These are phyloP conservation scores for Antitype chi DNA, from an alignment of 2,888 invertebrate genomes.

Conservation along the genomic window DNA sequence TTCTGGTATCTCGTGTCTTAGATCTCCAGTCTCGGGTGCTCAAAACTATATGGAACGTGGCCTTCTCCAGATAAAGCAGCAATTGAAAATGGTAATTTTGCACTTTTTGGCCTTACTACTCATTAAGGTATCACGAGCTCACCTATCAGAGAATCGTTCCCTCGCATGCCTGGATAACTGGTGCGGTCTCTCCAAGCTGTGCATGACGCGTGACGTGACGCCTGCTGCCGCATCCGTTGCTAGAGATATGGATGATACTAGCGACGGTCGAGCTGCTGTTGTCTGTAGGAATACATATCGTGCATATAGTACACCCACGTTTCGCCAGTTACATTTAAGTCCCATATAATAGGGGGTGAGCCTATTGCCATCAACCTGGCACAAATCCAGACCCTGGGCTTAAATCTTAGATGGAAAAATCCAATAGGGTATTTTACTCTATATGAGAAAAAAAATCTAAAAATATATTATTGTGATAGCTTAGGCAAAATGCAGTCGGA, in stretches of 20 bases:
- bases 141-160: constrained; percentile 88
- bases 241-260: constrained; percentile 88
- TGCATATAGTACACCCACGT: no score
- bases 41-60: background rate
- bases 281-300: constrained; percentile 73
- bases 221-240: constrained; percentile 83
- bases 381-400: no score
- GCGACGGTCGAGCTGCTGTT: constrained; percentile 84
- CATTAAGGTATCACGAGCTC: background rate
- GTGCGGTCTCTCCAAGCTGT: constrained; percentile 87
- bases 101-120: background rate
- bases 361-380: no score
- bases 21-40: background rate
- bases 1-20: background rate
- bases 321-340: no score
- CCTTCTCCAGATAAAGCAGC: background rate
- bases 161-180: constrained; percentile 85
- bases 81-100: background rate
- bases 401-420: no score
- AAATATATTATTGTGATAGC: no score
- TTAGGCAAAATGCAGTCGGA: no score
- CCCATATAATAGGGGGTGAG: no score
- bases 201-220: constrained; percentile 80
- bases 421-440: no score
- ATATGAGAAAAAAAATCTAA: no score